Base-by-base conservation (phyloP, 2,113 vertebrate genomes). In the Limanda limanda region DNA sequence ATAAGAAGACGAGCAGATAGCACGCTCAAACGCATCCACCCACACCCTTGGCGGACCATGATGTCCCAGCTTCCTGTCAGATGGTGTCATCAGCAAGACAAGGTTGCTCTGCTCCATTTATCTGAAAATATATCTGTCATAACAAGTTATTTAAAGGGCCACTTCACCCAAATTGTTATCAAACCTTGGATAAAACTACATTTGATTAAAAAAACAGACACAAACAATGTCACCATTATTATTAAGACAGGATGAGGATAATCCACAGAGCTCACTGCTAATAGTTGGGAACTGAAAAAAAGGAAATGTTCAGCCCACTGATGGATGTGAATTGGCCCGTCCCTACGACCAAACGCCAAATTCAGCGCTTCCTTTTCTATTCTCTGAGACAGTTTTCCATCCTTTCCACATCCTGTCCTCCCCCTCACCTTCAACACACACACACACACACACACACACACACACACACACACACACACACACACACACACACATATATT, bases 21-120 rank as follows among this genome's bases (percentile, higher is more conserved):
- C 35, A 37, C 35, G 35, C 35, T 9, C 35, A 37, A 37, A 45
- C 42, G 42, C 42, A 45, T 3, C 11, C 42, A 45, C 42, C 3
- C 45, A 48, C 45, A 48, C 14, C 63, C 55, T 71, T 74, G 54
- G 74, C 74, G 84, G 66, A 74, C 78, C 68, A 76, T 76, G 81
- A 56, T 83, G 86, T 52, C 51, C 75, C 81, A 74, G 75, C 68
- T 75, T 85, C 85, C 86, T 82, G 78, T 78, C 90, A 92, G 88
- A 92, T 88, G 87, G 84, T 88, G 87, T 89, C 82, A 86, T 88
- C 89, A 84, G 83, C 83, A 78, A 64, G 77, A 81, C 81, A 87
- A 73, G 76, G 79, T 85, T 82, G 66, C 79, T 78, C 71, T 76
- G 83, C 74, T 78, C 54, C 73, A 63, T 69, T 76, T 67, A 64